Percentiles rank a stretch among this genome's conserved stretches.
Evolutionary conservation across 1,140 invertebrate species (phyloP).

Genomic region (Stratiolaelaps scimitus): DNA sequence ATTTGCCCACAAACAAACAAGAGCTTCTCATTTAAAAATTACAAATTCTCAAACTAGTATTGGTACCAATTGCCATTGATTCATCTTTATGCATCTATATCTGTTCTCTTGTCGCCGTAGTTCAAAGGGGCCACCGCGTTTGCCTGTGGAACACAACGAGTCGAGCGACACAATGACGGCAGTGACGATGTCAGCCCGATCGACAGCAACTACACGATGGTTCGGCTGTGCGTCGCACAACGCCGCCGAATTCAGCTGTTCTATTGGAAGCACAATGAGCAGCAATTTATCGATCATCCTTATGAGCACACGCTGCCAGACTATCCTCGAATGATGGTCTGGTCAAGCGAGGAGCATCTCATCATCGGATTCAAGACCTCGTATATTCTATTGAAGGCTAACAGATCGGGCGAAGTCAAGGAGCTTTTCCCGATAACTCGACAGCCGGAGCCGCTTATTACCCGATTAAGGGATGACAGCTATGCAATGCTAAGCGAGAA

Average conservation of each 20-base stretch:
- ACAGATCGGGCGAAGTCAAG: not conserved
- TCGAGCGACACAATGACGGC: not conserved
- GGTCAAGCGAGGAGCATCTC: constrained; percentile 15
- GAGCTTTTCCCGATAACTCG: not conserved
- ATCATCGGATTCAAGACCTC: constrained; percentile 17
- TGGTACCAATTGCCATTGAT: too few species aligned
- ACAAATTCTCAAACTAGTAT: too few species aligned
- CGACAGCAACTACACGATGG: constrained; percentile 5
- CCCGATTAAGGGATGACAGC: not conserved
- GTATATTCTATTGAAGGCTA: constrained; percentile 7
- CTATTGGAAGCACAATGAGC: constrained; percentile 15
- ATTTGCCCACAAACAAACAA: too few species aligned
- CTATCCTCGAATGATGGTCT: not conserved
- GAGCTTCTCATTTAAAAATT: too few species aligned
- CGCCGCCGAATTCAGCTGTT: not conserved
- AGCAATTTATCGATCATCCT: not conserved
- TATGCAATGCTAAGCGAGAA: not conserved
- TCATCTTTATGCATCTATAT: too few species aligned
- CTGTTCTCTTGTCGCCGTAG: too few species aligned
- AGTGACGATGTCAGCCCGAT: too few species aligned
- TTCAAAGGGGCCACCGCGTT: constrained; percentile 1
- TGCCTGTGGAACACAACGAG: not conserved
- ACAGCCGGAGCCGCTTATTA: constrained; percentile 4
- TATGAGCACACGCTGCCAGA: not conserved
- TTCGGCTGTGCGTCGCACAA: not conserved